Evolutionary conservation across 2,888 invertebrate genomes (phyloP).

Genomic region (Xestia c-nigrum): DNA sequence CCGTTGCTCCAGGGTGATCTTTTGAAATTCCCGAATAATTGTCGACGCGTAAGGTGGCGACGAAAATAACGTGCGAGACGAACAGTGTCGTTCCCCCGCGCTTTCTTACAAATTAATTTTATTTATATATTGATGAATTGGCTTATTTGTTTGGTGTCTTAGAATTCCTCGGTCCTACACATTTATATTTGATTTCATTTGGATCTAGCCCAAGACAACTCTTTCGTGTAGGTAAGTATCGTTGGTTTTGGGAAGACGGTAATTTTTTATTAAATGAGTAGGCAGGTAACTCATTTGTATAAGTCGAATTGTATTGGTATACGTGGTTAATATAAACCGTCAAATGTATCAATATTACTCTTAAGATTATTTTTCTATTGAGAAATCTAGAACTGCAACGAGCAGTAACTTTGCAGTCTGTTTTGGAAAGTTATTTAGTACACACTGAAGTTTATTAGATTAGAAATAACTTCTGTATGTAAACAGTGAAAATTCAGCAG

Average conservation of each 20-base stretch:
- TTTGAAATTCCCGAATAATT: constrained; percentile 90
- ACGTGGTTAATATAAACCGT: constrained; percentile 29
- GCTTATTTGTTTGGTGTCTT: constrained; percentile 80
- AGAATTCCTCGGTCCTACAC: constrained; percentile 54
- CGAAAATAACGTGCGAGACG: constrained; percentile 86
- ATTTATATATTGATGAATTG: constrained; percentile 88
- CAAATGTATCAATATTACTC: constrained; percentile 38
- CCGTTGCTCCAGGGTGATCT: constrained; percentile 87
- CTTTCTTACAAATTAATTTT: constrained; percentile 85
- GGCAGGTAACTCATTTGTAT: constrained; percentile 36
- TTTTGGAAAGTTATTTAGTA: constrained; percentile 44
- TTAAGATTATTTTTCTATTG: constrained; percentile 30
- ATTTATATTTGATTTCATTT: constrained; percentile 57
- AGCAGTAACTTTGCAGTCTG: constrained; percentile 28
- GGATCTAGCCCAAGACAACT: constrained; percentile 59
- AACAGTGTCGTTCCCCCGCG: constrained; percentile 83
- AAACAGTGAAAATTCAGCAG: constrained; percentile 31
- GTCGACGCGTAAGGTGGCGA: constrained; percentile 87
- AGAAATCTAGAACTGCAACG: constrained; percentile 31
- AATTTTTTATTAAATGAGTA: constrained; percentile 36
- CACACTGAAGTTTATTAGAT: constrained; percentile 38
- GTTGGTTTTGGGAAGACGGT: constrained; percentile 9
- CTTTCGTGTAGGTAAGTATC: constrained; percentile 14
- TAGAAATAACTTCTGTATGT: constrained; percentile 38
- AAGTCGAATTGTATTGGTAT: constrained; percentile 34